Base-by-base conservation (phyloP, 2,113 vertebrate species). In the Petrocephalus zakoni region DNA sequence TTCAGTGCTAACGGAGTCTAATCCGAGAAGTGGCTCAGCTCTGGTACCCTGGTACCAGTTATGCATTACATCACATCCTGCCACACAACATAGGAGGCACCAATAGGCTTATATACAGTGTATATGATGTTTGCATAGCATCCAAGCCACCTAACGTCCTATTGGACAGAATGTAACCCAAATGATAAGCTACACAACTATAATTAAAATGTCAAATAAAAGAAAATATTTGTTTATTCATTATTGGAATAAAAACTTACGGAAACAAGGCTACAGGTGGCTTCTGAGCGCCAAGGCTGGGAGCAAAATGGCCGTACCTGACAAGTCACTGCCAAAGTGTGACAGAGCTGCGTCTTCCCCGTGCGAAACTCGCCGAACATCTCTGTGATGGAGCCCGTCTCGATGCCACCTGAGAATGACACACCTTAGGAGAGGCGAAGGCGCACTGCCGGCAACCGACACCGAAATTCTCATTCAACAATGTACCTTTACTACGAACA, bases 321-420 rank as follows among this genome's bases (percentile, higher is more conserved):
- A 91, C 98, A 99, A 25, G 98, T 99, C 19, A 99, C 98, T 0
- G 98, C 98, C 10, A 99, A 91, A 0, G 98, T 99, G 91, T 99
- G 98, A 92, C 98, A 99, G 90, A 99, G 93, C 93, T 99, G 98
- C 0, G 98, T 99, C 91, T 99, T 99, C 19, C 98, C 98, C 0
- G 98, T 99, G 34, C 98, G 96, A 89, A 99, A 99, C 92, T 99
- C 98, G 88, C 98, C 98, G 3, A 99, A 99, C 94, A 99, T 96
- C 92, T 99, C 98, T 6, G 98, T 99, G 91, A 99, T 99, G 86
- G 98, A 99, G 53, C 98, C 98, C 0, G 98, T 99, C 94, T 99
- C 98, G 88, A 99, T 97, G 72, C 98, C 98, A 89, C 98, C 98
- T 99, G 90, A 46, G 91, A 72, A 22, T 85, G 10, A 89, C 91